These are phyloP conservation scores for Crepidodera aurea DNA, from an alignment of 2,888 invertebrate species.

Conservation along the genomic window DNA sequence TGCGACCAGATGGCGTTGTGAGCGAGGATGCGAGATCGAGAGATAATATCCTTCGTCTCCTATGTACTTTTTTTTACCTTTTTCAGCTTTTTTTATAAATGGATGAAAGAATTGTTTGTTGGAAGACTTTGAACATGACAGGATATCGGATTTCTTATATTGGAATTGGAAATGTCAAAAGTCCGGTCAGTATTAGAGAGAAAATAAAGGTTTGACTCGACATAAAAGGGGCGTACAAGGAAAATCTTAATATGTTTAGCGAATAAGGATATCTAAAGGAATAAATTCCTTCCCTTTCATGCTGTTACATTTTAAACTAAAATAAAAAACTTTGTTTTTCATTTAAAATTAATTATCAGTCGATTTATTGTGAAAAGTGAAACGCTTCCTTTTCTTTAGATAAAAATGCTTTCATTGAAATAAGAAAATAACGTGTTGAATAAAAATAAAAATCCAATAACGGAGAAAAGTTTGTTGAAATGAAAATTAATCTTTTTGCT, in stretches of 20 bases:
- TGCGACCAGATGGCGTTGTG: neutral
- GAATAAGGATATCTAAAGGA: no score
- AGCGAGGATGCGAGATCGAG: neutral
- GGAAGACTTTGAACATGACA: constrained; percentile 12
- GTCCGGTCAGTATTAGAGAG: constrained; percentile 3
- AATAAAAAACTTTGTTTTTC: no score
- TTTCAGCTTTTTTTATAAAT: neutral
- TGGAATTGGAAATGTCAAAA: constrained; percentile 10
- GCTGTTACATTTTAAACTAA: no score
- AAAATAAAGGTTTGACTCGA: neutral
- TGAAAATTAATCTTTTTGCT: neutral
- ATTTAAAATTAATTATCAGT: no score
- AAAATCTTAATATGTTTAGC: no score
- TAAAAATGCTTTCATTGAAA: no score
- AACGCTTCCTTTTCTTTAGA: no score
- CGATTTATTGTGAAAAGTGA: no score
- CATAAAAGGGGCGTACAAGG: neutral
- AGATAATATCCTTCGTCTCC: constrained; percentile 4
- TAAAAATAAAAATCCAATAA: no score
- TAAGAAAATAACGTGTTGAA: no score
- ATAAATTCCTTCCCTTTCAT: no score
- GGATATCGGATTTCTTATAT: constrained; percentile 14
- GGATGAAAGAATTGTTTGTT: constrained; percentile 4
- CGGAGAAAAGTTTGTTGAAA: no score
- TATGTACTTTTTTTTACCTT: neutral